Evolutionary conservation across 2,797 vertebrate genomes (phyloP), one percentile per base, ranked within the genome.

Genomic region (Spondyliosoma cantharus): DNA sequence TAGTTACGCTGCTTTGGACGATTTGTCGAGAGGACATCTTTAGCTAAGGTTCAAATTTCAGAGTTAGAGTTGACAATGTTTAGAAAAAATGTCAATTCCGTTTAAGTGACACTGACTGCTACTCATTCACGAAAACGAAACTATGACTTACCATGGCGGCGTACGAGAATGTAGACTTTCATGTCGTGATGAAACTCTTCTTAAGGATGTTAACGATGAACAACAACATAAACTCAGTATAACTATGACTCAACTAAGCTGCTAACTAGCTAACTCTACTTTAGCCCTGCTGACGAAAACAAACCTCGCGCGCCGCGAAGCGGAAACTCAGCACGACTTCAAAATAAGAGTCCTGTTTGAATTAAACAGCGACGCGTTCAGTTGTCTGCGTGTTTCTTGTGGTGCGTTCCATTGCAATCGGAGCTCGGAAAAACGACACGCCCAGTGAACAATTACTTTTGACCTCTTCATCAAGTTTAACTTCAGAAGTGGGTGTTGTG

Each of bases 221-320:
- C 3, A 3, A 49, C 1, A 17, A 50, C 59, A 77, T 6, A 1
- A 17, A 56, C 0, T 46, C 2, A 49, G 0, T 25, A 5, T 16
- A 5, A 17, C 1, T 16, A 4, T 1, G 2, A 56, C 2, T 32
- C n/a, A 48, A 7, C 32, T n/a, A 45, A 2, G 1, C 6, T 65
- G 52, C 19, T 79, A 82, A 81, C 82, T 77, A 70, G 68, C 43
- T 58, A 22, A 20, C n/a, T 22, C 4, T 16, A 32, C 5, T 7
- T 43, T 5, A 2, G 3, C 2, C 4, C 54, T 24, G 17, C 29
- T n/a, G n/a, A 72, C 5, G 6, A 86, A 90, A 89, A 86, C 86
- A 90, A 92, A 93, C 63, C 71, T 91, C 89, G 90, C 92, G 91
- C 91, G 72, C 67, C 25, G 27, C 4, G 0, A 4, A 62, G 53